A percentile compares a stretch with the other conserved stretches of the same genome.
Conservation (phyloP, 2,113 vertebrate species). For the Gymnobelideus leadbeateri region DNA sequence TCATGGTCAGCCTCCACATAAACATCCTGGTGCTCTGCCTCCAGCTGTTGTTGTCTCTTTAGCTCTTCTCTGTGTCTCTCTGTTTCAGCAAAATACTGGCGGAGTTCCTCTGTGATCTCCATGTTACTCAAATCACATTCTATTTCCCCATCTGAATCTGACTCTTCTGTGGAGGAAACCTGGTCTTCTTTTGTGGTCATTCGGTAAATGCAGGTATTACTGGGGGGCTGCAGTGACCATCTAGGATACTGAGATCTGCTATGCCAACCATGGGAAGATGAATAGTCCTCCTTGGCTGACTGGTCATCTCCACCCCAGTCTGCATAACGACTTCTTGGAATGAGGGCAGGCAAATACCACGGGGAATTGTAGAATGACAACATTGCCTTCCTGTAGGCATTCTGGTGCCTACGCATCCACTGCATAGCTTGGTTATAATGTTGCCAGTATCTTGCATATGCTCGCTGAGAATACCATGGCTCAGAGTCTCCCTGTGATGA, state of each 20-base stretch:
- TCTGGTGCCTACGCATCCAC: conserved; percentile 91
- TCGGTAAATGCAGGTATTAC: neutral
- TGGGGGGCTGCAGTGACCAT: neutral
- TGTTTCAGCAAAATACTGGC: conserved; percentile 94
- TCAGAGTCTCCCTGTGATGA: conserved; percentile 55
- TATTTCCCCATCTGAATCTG: conserved; percentile 82
- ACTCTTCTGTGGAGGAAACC: neutral
- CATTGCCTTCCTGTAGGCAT: conserved; percentile 89
- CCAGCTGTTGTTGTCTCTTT: conserved; percentile 94
- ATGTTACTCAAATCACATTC: conserved; percentile 95
- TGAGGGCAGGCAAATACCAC: conserved; percentile 41
- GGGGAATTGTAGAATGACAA: conserved; percentile 78
- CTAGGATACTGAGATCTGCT: rapidly evolving
- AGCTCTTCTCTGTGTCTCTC: conserved; percentile 92
- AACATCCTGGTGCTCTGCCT: conserved; percentile 85
- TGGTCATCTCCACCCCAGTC: conserved; percentile 77
- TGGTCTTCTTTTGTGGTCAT: conserved; percentile 1
- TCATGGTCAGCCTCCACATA: conserved; percentile 93
- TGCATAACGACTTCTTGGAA: conserved; percentile 64
- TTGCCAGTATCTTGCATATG: conserved; percentile 92
- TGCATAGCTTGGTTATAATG: conserved; percentile 93
- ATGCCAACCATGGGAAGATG: neutral
- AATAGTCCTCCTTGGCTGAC: neutral
- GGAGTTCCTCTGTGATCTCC: conserved; percentile 97
- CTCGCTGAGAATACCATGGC: conserved; percentile 86